Percentiles rank a stretch among this genome's conserved stretches.
These are phyloP conservation scores for Nyleta sp. DNA, from an alignment of 2,888 invertebrate genomes.

Conservation along the genomic window DNA sequence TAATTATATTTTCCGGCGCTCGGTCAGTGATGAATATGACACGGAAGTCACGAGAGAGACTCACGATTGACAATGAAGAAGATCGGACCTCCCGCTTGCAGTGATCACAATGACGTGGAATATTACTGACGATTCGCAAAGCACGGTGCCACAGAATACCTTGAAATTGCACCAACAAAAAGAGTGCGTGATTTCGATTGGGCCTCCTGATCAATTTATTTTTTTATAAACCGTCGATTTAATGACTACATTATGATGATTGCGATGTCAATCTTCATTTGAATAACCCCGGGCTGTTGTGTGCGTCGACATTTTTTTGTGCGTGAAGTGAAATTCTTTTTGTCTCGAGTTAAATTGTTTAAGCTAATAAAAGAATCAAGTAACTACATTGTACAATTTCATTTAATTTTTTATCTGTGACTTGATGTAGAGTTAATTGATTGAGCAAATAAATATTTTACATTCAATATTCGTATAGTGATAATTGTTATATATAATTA, in stretches of 20 bases:
- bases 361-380: constrained; percentile 17
- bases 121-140: constrained; percentile 41
- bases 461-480: no score
- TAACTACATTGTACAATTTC: neutral
- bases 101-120: constrained; percentile 61
- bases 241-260: constrained; percentile 77
- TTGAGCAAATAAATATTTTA: no score
- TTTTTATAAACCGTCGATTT: constrained; percentile 63
- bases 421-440: no score
- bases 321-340: constrained; percentile 2
- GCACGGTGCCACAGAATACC: constrained; percentile 51
- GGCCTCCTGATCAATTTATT: constrained; percentile 59
- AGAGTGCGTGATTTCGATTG: constrained; percentile 71
- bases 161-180: constrained; percentile 73
- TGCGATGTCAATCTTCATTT: constrained; percentile 78
- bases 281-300: constrained; percentile 64
- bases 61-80: constrained; percentile 28
- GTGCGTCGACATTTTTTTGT: neutral
- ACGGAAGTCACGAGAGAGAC: constrained; percentile 24
- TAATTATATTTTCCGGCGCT: constrained; percentile 49
- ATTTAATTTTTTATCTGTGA: no score
- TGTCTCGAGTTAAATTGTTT: constrained; percentile 3
- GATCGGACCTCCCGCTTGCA: constrained; percentile 56
- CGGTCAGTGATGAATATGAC: constrained; percentile 31
- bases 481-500: neutral